These are phyloP conservation scores for Rhodinocichla rosea DNA, from an alignment of 2,113 vertebrate genomes.

Conservation along the genomic window DNA sequence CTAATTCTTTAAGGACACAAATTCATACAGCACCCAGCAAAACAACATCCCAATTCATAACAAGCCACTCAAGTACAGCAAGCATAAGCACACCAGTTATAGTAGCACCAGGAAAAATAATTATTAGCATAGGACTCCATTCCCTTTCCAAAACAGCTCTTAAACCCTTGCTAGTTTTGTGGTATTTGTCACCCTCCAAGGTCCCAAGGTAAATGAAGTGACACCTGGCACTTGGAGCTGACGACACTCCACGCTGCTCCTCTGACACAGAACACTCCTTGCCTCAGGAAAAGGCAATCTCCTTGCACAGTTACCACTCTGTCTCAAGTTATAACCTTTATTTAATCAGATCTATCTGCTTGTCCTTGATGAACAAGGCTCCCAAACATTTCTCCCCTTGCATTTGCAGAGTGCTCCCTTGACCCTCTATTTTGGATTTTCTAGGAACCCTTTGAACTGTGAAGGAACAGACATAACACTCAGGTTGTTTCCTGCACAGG, in stretches of 20 bases:
- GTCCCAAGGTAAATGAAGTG: neutral
- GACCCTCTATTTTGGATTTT: neutral
- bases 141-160: neutral
- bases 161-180: neutral
- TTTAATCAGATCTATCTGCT: neutral
- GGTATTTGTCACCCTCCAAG: neutral
- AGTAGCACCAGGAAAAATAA: neutral
- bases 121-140: neutral
- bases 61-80: neutral
- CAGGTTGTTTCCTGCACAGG: neutral
- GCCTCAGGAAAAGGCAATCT: conserved; percentile 28
- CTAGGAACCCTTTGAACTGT: neutral
- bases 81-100: neutral
- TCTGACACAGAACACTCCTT: conserved; percentile 6
- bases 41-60: neutral
- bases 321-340: neutral
- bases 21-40: neutral
- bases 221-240: neutral
- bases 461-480: neutral
- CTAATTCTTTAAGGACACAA: neutral
- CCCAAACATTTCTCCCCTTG: neutral
- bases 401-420: neutral
- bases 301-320: neutral
- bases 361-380: neutral
- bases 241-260: neutral